Base-by-base conservation (phyloP, 2,888 invertebrate genomes). In the Rhimphoctona megacephalus region DNA sequence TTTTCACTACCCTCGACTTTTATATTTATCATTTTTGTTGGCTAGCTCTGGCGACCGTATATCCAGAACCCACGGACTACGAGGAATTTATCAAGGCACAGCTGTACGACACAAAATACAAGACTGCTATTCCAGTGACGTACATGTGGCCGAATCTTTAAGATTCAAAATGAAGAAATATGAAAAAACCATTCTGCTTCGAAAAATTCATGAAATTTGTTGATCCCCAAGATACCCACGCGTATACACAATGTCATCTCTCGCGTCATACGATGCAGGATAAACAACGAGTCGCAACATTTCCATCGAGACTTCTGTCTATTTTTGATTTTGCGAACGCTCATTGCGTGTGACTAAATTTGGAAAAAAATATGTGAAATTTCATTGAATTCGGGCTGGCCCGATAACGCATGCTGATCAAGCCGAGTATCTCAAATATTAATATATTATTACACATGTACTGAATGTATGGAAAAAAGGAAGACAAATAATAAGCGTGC, bases 41-140 rank as follows among this genome's bases (percentile, higher is more conserved):
- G 92, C n/a, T 94, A 98, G 98, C 96, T 69, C 95, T 97, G 90
- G 98, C 98, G 66, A 96, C 97, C n/a, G 96, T 97, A 14, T 95
- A 95, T 91, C 98, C 98, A 3, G 96, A 97, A 94, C 98, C 98
- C 0, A 92, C 95, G 79, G 96, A 98, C 94, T 96, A 96, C 92
- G 95, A 96, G 91, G 95, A 95, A 87, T 98, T 97, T 93, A 96
- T 98, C 90, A 96, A 96, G 92, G 96, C 97, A 46, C 98, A 98
- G 95, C 96, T 97, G 95, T 98, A 98, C 94, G 96, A 97, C 93
- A 96, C 96, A 87, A 95, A 94, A 72, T 98, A 98, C 94, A 91
- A 95, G 86, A 94, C 96, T 76, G 96, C 97, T 46, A 91, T 97
- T 91, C 98, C 98, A 82, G 95, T 95, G 77, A 95, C 96, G 73